phyloP scores from a whole-genome alignment of 2,797 vertebrate species.

The Rhinella marina region DNA sequence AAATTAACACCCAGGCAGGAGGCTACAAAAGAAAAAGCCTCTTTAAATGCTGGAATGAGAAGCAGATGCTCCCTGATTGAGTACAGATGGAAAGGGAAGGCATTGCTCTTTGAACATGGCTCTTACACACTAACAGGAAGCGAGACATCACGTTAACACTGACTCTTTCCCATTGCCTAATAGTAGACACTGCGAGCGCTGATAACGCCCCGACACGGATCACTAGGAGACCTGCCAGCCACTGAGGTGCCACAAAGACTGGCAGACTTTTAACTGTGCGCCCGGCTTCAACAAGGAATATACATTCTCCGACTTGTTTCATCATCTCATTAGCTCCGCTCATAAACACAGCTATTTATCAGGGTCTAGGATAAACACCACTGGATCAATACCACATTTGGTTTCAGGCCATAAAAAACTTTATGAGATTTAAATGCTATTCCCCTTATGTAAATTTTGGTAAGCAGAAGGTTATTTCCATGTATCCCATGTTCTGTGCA shows the following conservation, averaged over 20 bases:
- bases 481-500: neutral
- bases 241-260: constrained; percentile 42
- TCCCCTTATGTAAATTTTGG: neutral
- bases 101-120: constrained; percentile 30
- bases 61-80: constrained; percentile 70
- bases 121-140: constrained; percentile 42
- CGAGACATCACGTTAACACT: constrained; percentile 59
- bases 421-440: constrained; percentile 3
- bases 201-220: constrained; percentile 33
- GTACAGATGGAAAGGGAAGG: constrained; percentile 55
- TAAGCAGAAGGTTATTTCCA: neutral
- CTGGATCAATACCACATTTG: constrained; percentile 8
- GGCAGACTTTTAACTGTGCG: neutral
- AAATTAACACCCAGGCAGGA: constrained; percentile 68
- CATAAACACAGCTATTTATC: constrained; percentile 32
- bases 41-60: constrained; percentile 62
- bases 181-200: constrained; percentile 42
- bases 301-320: neutral
- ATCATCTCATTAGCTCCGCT: constrained; percentile 16
- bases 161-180: constrained; percentile 49
- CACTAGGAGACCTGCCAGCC: constrained; percentile 30
- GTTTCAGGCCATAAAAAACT: neutral
- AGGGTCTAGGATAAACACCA: constrained; percentile 8
- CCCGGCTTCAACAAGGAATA: neutral
- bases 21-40: constrained; percentile 62